Evolutionary conservation across 2,113 vertebrate species (phyloP), one percentile per base, ranked within the genome.

Genomic region (Diadophis punctatus): DNA sequence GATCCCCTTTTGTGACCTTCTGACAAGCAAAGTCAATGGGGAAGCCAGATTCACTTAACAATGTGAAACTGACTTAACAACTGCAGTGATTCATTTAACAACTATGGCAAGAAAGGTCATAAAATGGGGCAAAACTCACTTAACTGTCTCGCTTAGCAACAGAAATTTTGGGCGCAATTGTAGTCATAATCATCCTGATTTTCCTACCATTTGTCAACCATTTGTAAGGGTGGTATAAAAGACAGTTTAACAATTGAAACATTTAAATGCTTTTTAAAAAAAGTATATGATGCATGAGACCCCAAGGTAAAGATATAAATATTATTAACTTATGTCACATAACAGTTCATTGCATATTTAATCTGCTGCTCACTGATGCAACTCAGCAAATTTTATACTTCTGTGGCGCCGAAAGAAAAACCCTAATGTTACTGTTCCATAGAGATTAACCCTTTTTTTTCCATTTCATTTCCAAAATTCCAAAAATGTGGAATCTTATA

Each of bases 331-430:
- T 80, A 49, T 2, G 52, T 16, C 16, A 92, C 90, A 63, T 93
- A 92, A 90, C 46, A 93, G 18, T 91, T 88, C n/a, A 53, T 22
- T 84, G 39, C 68, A 27, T 92, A 92, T 91, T 89, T 74, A 87
- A 91, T 80, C 68, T 68, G 22, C 58, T 92, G 88, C 46, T 27
- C 34, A 80, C 12, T 46, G 20, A 20, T 8, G 16, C 16, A 25
- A 87, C 20, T 43, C 88, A 87, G 34, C 63, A 30, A 90, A 94
- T 74, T 14, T 0, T 25, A 68, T 43, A 39, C 18, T 92, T 92
- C 94, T 88, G 0, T 60, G 89, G 53, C 51, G 49, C 43, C 1
- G 27, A 60, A 85, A 93, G 25, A 8, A 90, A 12, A 39, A 1
- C 30, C 55, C 2, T 25, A 60, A 52, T 34, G 25, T 20, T 48